Evolutionary conservation across 2,797 vertebrate species (phyloP).

Genomic region (Knipowitschia caucasica): DNA sequence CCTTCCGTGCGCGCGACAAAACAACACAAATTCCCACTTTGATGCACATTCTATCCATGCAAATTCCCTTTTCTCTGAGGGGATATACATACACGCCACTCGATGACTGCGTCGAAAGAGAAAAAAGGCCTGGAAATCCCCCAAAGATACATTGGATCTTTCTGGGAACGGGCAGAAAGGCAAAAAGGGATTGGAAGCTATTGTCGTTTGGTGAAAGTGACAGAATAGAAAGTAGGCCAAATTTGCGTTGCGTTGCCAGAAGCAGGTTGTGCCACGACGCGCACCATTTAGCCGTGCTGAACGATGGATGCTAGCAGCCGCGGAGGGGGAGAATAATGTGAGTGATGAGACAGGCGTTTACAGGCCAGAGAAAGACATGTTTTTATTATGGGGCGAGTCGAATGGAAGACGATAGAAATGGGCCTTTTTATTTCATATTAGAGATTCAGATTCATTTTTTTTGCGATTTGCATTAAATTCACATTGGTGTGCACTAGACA

Average conservation of each 20-base stretch:
- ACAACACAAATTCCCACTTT: conserved; percentile 23
- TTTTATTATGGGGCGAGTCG: neutral
- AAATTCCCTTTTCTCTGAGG: conserved; percentile 28
- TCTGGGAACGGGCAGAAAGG: conserved; percentile 26
- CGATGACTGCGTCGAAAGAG: conserved; percentile 24
- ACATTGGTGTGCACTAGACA: neutral
- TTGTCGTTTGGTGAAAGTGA: conserved; percentile 53
- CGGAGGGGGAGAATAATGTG: neutral
- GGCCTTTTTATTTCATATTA: too few species aligned
- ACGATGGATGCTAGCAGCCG: conserved; percentile 43
- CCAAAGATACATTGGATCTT: conserved; percentile 42
- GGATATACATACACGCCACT: neutral
- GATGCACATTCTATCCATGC: conserved; percentile 50
- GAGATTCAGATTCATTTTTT: too few species aligned
- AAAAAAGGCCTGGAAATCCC: conserved; percentile 38
- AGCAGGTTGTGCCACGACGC: conserved; percentile 43
- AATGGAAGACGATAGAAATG: too few species aligned
- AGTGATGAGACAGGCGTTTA: neutral
- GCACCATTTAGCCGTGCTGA: conserved; percentile 48
- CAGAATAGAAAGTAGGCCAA: conserved; percentile 42
- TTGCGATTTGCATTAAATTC: too few species aligned
- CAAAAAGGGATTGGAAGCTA: conserved; percentile 35
- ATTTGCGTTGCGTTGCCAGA: conserved; percentile 57
- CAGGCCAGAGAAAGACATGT: conserved; percentile 11
- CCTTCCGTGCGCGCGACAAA: conserved; percentile 11